These are phyloP conservation scores for Rhea americana DNA, from an alignment of 2,113 vertebrate genomes.

Conservation along the genomic window DNA sequence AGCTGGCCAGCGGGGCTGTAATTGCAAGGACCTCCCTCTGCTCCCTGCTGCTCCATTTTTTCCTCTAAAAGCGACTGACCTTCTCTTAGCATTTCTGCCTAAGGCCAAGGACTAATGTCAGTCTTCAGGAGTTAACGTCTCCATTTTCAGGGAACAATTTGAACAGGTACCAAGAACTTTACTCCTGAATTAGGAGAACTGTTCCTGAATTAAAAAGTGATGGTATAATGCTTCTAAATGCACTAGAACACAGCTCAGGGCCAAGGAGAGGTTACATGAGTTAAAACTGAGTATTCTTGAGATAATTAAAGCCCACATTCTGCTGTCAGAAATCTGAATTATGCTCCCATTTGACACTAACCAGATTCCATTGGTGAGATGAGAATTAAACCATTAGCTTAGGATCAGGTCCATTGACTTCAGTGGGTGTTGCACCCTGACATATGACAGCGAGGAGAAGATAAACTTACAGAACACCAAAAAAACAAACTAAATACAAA, in stretches of 20 bases:
- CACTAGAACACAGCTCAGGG: background rate
- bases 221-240: background rate
- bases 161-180: background rate
- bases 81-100: background rate
- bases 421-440: background rate
- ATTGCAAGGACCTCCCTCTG: background rate
- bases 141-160: background rate
- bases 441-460: background rate
- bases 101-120: background rate
- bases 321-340: slow-evolving; percentile 10
- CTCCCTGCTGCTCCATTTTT: background rate
- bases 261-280: background rate
- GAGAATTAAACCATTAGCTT: slow-evolving; percentile 11
- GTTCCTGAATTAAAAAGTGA: background rate
- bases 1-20: background rate
- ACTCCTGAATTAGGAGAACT: background rate
- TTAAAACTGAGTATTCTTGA: background rate
- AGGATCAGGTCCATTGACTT: slow-evolving; percentile 33
- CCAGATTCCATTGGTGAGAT: slow-evolving; percentile 1
- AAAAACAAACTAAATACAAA: background rate
- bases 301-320: slow-evolving; percentile 10
- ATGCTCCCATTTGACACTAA: background rate
- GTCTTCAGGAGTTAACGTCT: background rate
- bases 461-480: background rate
- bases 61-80: background rate